phyloP scores from a whole-genome alignment of 2,113 vertebrate genomes.

The Tympanuchus pallidicinctus region DNA sequence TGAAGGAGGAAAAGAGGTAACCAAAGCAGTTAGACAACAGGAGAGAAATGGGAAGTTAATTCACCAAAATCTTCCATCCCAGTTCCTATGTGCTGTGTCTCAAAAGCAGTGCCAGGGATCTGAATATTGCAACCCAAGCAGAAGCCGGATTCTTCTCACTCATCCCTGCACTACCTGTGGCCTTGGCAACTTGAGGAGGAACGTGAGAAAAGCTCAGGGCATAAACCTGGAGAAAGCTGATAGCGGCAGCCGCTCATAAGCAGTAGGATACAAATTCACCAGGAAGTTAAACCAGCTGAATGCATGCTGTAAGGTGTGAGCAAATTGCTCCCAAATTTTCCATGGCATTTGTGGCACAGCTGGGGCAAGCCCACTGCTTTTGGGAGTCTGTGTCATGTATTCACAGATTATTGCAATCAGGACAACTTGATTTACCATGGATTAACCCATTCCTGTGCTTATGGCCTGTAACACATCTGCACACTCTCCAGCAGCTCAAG shows the following conservation, averaged over 20 bases:
- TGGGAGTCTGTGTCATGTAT: background rate
- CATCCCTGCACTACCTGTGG: background rate
- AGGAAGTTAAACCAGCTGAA: background rate
- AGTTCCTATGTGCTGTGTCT: accelerated
- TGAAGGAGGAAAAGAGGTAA: constrained; percentile 61
- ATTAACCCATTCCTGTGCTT: constrained; percentile 4
- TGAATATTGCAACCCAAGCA: background rate
- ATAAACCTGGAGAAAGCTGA: background rate
- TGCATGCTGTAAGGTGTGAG: accelerated
- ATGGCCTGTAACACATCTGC: background rate
- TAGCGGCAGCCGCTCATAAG: background rate
- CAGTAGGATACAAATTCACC: too few relatives aligned
- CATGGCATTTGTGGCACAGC: background rate
- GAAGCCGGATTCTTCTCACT: background rate
- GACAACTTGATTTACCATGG: background rate
- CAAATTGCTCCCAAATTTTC: background rate
- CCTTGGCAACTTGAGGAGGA: background rate
- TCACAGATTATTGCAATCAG: background rate
- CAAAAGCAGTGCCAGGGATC: background rate
- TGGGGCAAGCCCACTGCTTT: background rate
- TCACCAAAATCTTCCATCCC: background rate
- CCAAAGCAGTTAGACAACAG: background rate
- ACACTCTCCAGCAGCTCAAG: background rate
- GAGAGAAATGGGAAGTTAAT: background rate
- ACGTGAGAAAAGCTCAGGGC: background rate